Evolutionary conservation across 2,113 vertebrate species (phyloP), one percentile per base, ranked within the genome.

Genomic region (Odontophorus gujanensis): DNA sequence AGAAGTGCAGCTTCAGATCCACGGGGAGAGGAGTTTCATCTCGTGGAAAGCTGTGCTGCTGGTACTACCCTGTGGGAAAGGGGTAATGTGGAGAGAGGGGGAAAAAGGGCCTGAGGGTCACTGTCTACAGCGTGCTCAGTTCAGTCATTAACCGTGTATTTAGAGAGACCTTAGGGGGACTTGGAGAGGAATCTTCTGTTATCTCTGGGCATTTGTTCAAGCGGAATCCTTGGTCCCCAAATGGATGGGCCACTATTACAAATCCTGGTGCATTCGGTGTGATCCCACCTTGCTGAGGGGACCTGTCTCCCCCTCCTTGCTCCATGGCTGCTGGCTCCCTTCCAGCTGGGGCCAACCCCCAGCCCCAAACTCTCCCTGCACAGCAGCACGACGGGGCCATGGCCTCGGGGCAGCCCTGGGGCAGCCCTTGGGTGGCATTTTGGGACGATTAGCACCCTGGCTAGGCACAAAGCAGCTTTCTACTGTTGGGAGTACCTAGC

Each of bases 81-180:
- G 38, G n/a, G 58, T 42, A 66, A 72, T 30, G 3, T 36, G 55
- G 12, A 36, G 30, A 17, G 51, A 13, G 26, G 57, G 42, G 69
- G 51, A 21, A 94, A 20, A 51, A 40, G 55, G 71, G 45, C 83
- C 0, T 7, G 67, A 34, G 45, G 11, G 36, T 36, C 11, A 3
- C 42, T 48, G 62, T 67, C 72, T 81, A 59, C 22, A 11, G 16
- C 4, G 8, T 67, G 14, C 74, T 72, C 48, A 0, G 0, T 82
- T 94, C 83, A 90, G 93, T 80, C 55, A 87, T 94, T 92, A 85
- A 81, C 73, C 68, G 73, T 13, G 0, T 68, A 51, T 92, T 91
- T 87, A 86, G 76, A 74, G 43, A 95, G 82, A 87, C 36, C 59
- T 94, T 32, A 82, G 51, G 24, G 73, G 18, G 7, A 59, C 68